Evolutionary conservation across 2,888 invertebrate species (phyloP), one percentile per base, ranked within the genome.

Genomic region (Synergus gifuensis): DNA sequence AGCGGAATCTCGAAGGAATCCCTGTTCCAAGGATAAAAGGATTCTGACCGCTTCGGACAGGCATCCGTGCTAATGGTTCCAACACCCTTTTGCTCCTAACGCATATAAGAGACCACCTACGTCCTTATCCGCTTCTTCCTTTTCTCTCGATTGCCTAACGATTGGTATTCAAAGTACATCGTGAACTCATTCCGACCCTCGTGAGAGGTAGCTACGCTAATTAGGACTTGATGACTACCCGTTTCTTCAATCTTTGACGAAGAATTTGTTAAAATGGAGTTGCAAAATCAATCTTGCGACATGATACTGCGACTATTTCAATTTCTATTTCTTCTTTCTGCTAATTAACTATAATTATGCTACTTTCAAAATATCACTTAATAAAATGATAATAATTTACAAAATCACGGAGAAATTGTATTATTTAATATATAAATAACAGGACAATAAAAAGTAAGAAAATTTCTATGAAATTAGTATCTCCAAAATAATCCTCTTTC

Each of bases 11-110:
- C 80, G 76, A 36, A 77, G 82, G 82, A 84, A 82, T 83, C 82
- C 44, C 81, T 77, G 81, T 67, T 49, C 66, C 62, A 64, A 79
- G 80, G 83, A 84, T 84, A 84, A 83, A 73, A 82, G 82, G 81
- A 82, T 76, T 78, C 79, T 79, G 88, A 87, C 86, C 88, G 85
- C 80, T 84, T 83, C 85, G 86, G 89, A 88, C 86, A 84, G 89
- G 88, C 88, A 88, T 89, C 83, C 85, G 87, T 87, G 88, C 90
- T 91, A 90, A 91, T 91, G 90, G 89, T 89, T 87, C 86, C 90
- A 87, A 90, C 90, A 87, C 87, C 88, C 87, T 84, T 86, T 86
- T 85, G 85, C 87, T 85, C 85, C 85, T 83, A 82, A 82, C 80
- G 80, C 83, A 81, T 84, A 84, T 84, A 82, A 79, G 81, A 82